phyloP scores from a whole-genome alignment of 2,113 vertebrate genomes.

The Halcyon malimbica region DNA sequence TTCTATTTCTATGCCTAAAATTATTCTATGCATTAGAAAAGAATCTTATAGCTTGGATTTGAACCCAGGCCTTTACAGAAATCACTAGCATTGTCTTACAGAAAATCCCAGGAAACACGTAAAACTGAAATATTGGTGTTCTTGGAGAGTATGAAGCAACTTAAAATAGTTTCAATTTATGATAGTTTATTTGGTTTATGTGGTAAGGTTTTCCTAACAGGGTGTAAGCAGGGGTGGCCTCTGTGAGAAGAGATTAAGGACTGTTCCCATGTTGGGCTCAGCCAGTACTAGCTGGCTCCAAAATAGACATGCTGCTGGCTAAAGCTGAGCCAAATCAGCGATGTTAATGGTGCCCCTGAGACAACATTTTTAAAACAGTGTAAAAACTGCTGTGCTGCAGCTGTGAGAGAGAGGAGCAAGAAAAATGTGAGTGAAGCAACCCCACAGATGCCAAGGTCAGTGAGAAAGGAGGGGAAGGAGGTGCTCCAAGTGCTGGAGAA shows the following conservation, averaged over 20 bases:
- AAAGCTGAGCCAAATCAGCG: not conserved
- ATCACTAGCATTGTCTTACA: not conserved
- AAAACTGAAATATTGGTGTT: not conserved
- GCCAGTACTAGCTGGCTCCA: not conserved
- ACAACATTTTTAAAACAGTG: not conserved
- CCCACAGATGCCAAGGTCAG: accelerated
- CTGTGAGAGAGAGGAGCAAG: not conserved
- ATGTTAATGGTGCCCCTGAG: not conserved
- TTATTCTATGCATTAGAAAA: not conserved
- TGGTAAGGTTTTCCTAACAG: not conserved
- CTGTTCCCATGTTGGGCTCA: accelerated
- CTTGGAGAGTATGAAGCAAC: not conserved
- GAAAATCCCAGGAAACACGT: not conserved
- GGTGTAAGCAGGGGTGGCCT: not conserved
- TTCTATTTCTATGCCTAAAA: not conserved
- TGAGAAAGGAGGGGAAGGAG: not conserved
- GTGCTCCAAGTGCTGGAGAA: accelerated
- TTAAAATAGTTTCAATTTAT: not conserved
- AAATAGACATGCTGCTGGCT: not conserved
- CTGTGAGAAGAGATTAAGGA: not conserved
- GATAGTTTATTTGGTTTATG: not conserved
- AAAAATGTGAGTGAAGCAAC: not conserved
- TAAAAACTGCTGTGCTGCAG: not conserved
- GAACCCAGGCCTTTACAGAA: not conserved
- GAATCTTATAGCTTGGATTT: not conserved